Conservation (phyloP, 2,113 vertebrate species). For the Macrotus californicus region DNA sequence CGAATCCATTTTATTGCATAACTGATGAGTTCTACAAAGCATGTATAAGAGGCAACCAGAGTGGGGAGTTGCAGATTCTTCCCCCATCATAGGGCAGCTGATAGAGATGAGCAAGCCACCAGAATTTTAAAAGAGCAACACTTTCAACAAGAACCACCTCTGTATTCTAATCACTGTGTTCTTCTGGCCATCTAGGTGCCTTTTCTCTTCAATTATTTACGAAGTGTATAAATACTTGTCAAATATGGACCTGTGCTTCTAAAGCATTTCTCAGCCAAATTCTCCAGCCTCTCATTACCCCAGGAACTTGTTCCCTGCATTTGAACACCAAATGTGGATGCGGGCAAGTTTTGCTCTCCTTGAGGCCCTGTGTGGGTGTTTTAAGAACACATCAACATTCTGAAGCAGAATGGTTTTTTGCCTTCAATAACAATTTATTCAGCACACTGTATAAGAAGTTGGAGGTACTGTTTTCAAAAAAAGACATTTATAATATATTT, state of each 20-base stretch:
- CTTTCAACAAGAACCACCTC: neutral
- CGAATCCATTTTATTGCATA: neutral
- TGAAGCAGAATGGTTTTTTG: neutral
- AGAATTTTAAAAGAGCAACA: conserved; percentile 1
- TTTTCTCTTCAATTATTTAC: conserved; percentile 69
- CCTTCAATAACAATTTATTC: neutral
- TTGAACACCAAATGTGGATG: conserved; percentile 11
- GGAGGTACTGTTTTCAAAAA: neutral
- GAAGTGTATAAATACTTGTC: conserved; percentile 57
- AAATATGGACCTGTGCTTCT: conserved; percentile 39
- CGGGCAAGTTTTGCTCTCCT: conserved; percentile 19
- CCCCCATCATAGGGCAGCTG: neutral
- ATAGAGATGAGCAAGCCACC: neutral
- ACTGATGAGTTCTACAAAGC: neutral
- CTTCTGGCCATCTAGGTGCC: neutral
- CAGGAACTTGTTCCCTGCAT: conserved; percentile 35
- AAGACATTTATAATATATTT: neutral
- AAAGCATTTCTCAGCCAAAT: conserved; percentile 43
- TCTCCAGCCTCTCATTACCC: conserved; percentile 46
- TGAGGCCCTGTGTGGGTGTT: neutral
- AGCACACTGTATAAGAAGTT: neutral
- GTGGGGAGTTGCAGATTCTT: neutral
- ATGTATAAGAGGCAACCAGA: fast-evolving
- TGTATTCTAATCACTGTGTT: neutral
- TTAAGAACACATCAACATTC: neutral